Evolutionary conservation across 2,113 vertebrate species (phyloP), one percentile per base, ranked within the genome.

Genomic region (Pteronura brasiliensis): DNA sequence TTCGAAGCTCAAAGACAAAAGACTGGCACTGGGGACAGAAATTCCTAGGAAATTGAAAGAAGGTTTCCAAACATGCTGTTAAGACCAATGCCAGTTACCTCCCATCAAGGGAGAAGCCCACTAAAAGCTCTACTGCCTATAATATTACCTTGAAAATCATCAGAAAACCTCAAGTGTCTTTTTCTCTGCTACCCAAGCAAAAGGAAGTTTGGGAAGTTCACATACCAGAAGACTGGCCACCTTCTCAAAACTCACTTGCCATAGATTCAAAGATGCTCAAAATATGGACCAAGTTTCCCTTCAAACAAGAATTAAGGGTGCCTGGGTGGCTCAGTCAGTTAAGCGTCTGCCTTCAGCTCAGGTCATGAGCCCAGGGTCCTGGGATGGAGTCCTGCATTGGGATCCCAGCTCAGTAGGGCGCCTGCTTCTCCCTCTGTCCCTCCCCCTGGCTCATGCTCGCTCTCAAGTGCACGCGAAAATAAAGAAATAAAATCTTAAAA

Each of bases 1-100:
- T 93, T 69, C 87, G n/a, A 97, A 96, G 85, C 97, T 95, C 81
- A 97, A 95, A 96, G 86, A 93, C 21, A 44, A 79, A 88, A n/a
- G 88, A 77, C 61, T 95, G 85, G 67, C 74, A 49, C 9, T 44
- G n/a, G 31, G 82, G 86, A 92, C 63, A 2, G 74, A 95, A 77
- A n/a, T 76, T 94, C 79, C 88, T 79, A 61, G 95, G 49, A 81
- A 95, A 95, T 0, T 52, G 59, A 83, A 95, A 95, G 36, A 97
- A 44, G 8, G 1, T 39, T 76, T 88, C 88, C 59, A 49, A 92
- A 39, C 42, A 49, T 1, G 20, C 8, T n/a, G 55, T 90, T 44
- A 57, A 34, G 81, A 39, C 4, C 49, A 57, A 65, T 0, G 6
- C 34, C 11, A 31, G 42, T 7, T 36, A 29, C 61, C n/a, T 93